These are phyloP conservation scores for Bombyx mori DNA, from an alignment of 1,140 invertebrate species.

Conservation along the genomic window ASM3026992v2 NC_085123.1:3038001-3038500, in stretches of 20 bases:
- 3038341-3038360: conserved; percentile 54
- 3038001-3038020: too few species aligned
- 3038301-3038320: conserved; percentile 76
- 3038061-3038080: too few species aligned
- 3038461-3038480: too few species aligned
- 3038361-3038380: conserved; percentile 16
- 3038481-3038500: too few species aligned
- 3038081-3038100: neutral
- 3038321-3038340: conserved; percentile 57
- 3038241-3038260: conserved; percentile 78
- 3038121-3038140: neutral
- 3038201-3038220: neutral
- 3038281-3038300: conserved; percentile 86
- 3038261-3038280: conserved; percentile 88
- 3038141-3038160: neutral
- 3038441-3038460: too few species aligned
- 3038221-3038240: conserved; percentile 29
- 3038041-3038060: too few species aligned
- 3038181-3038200: neutral
- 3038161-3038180: neutral
- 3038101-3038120: neutral
- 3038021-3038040: too few species aligned
- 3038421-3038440: too few species aligned
- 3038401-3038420: too few species aligned
- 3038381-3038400: too few species aligned